These are phyloP conservation scores for Candoia aspera DNA, from an alignment of 2,113 vertebrate species.

Conservation along the genomic window DNA sequence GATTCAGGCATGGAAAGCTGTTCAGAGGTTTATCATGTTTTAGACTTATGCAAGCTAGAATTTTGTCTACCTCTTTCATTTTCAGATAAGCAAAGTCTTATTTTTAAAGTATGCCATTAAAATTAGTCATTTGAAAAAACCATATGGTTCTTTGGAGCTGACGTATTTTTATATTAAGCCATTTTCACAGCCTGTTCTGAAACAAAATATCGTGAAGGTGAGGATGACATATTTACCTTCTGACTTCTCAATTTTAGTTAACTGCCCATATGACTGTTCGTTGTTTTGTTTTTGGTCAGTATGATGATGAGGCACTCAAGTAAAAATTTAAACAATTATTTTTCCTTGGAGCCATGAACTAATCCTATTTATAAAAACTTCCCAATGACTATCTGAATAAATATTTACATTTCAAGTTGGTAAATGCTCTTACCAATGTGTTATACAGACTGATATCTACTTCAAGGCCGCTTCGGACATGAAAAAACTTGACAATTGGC, in stretches of 20 bases:
- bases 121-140: conserved; percentile 1
- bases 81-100: neutral
- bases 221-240: neutral
- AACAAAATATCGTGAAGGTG: neutral
- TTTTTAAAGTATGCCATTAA: neutral
- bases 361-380: neutral
- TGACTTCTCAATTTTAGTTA: neutral
- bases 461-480: conserved; percentile 88
- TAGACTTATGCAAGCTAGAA: neutral
- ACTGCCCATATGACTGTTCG: neutral
- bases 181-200: neutral
- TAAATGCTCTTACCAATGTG: conserved; percentile 82
- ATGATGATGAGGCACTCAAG: neutral
- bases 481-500: conserved; percentile 94
- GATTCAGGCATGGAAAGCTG: neutral
- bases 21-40: neutral
- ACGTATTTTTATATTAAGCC: neutral
- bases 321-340: neutral
- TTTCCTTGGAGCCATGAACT: neutral
- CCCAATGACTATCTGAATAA: neutral
- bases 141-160: neutral
- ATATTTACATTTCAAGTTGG: neutral
- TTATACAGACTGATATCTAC: conserved; percentile 97
- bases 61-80: neutral
- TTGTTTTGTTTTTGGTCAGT: neutral